Evolutionary conservation across 2,113 vertebrate genomes (phyloP).

Genomic region (Lagenorhynchus albirostris): DNA sequence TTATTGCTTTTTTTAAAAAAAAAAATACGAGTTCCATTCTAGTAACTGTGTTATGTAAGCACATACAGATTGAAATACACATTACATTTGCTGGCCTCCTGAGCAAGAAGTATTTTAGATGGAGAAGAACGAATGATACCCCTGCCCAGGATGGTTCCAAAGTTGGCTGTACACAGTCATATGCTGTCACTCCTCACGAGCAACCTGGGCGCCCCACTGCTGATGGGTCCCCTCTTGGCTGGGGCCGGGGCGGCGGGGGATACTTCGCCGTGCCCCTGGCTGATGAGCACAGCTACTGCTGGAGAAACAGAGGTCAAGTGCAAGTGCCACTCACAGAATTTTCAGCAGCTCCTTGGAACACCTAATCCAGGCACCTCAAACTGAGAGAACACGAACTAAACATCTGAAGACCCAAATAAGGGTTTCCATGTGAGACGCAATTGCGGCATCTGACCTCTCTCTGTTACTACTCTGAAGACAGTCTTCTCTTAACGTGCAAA

Average conservation of each 20-base stretch:
- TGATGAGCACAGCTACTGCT: not conserved
- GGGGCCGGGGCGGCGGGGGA: not conserved
- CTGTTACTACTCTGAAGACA: not conserved
- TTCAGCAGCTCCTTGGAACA: not conserved
- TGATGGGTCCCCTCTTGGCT: not conserved
- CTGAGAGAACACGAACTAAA: not conserved
- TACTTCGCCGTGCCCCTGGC: not conserved
- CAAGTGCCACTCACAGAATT: not conserved
- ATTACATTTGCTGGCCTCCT: not conserved
- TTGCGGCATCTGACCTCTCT: not conserved
- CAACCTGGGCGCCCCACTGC: fast-evolving
- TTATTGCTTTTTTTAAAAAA: not conserved
- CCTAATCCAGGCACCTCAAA: not conserved
- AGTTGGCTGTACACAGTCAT: not conserved
- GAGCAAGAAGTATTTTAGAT: not conserved
- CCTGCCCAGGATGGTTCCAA: not conserved
- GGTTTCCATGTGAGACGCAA: not conserved
- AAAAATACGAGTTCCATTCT: not conserved
- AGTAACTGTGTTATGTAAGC: not conserved
- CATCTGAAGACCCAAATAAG: not conserved
- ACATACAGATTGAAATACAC: not conserved
- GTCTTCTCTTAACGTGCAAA: not conserved
- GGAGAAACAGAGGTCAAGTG: not conserved
- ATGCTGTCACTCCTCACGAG: not conserved
- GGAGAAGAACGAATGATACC: not conserved